Evolutionary conservation across 2,113 vertebrate species (phyloP).

Genomic region (Gracilinanus agilis): DNA sequence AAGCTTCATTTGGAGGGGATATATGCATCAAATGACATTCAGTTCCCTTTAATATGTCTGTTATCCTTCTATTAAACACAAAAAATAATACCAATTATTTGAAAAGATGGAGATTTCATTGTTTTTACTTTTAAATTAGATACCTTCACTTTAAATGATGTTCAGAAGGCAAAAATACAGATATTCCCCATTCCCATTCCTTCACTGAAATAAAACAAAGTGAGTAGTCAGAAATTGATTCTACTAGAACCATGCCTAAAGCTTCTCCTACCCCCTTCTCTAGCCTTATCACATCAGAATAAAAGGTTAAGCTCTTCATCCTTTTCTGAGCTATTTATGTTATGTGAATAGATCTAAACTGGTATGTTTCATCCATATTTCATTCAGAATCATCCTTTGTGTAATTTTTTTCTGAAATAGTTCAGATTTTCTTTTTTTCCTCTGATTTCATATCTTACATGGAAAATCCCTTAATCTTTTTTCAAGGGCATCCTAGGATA

Average conservation of each 20-base stretch:
- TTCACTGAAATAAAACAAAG: constrained; percentile 53
- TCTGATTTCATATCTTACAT: constrained; percentile 22
- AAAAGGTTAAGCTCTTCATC: constrained; percentile 50
- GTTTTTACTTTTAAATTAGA: constrained; percentile 48
- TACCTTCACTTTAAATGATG: background rate
- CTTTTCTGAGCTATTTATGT: constrained; percentile 42
- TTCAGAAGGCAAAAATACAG: background rate
- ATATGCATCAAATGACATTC: constrained; percentile 38
- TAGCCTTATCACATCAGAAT: background rate
- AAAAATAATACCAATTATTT: constrained; percentile 12
- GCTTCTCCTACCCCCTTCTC: constrained; percentile 27
- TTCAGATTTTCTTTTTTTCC: constrained; percentile 61
- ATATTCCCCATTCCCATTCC: background rate
- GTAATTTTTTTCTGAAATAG: background rate
- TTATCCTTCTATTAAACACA: background rate
- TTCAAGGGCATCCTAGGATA: constrained; percentile 48
- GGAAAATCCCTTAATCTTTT: constrained; percentile 64
- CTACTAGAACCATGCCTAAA: background rate
- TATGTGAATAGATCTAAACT: constrained; percentile 33
- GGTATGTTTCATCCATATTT: constrained; percentile 50
- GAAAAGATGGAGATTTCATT: constrained; percentile 29
- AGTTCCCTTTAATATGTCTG: background rate
- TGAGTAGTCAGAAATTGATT: background rate
- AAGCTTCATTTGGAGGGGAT: background rate
- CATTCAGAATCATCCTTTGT: constrained; percentile 53